Percentiles rank a stretch among this genome's conserved stretches.
These are phyloP conservation scores for Catocala fraxini DNA, from an alignment of 2,888 invertebrate species.

Conservation along the genomic window DNA sequence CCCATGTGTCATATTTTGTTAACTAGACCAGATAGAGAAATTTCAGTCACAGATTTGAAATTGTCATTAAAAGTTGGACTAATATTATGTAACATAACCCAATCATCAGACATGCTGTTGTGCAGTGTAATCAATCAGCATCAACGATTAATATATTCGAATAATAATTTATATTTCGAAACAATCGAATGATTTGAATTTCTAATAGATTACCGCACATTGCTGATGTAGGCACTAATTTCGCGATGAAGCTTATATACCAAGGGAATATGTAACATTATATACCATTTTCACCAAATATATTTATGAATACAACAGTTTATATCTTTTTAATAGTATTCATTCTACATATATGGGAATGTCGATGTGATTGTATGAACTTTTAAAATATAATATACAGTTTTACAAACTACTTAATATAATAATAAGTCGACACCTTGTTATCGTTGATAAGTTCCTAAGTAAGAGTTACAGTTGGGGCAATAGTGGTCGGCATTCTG, in stretches of 20 bases:
- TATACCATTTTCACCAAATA: neutral
- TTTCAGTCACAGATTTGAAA: too few species aligned
- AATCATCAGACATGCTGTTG: too few species aligned
- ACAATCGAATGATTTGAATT: too few species aligned
- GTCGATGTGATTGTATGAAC: neutral
- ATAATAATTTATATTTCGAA: too few species aligned
- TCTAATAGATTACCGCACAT: neutral
- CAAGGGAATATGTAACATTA: slow-evolving; percentile 5
- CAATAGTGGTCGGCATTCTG: slow-evolving; percentile 87
- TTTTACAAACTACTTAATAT: slow-evolving; percentile 9
- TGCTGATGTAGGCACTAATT: slow-evolving; percentile 8
- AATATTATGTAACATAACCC: too few species aligned
- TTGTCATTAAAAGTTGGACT: too few species aligned
- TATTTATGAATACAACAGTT: neutral
- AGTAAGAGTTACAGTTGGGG: slow-evolving; percentile 84
- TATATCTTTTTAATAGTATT: too few species aligned
- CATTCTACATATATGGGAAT: neutral
- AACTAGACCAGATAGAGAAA: too few species aligned
- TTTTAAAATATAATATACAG: slow-evolving; percentile 12
- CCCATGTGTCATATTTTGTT: too few species aligned
- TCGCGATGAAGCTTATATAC: neutral
- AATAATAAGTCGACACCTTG: neutral
- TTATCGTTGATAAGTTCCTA: slow-evolving; percentile 79
- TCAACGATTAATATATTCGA: too few species aligned
- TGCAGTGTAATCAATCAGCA: too few species aligned